Base-by-base conservation (phyloP, 2,797 vertebrate species). In the Rhinogobio ventralis region DNA sequence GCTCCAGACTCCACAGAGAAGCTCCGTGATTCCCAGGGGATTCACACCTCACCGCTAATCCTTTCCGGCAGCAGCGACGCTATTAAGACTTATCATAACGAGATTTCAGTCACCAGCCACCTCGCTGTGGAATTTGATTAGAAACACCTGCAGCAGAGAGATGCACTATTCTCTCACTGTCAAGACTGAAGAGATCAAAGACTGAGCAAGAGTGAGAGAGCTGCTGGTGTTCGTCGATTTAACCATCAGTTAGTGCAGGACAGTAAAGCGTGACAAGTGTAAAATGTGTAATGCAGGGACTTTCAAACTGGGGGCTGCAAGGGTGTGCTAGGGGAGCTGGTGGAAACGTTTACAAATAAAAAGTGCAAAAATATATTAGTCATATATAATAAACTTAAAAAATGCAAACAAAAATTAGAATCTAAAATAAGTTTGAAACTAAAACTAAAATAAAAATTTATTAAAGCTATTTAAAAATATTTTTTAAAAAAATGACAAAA, bases 31-130 rank as follows among this genome's bases (percentile, higher is more conserved):
- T 87, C 87, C 77, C 69, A n/a, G 75, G 74, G 86, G 85, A 86
- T 83, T 90, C 85, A 67, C 66, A 71, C 87, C 79, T 85, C 42
- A 1, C 8, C 57, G 69, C 74, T 89, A 90, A 90, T 89, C 88
- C 85, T 86, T 90, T 90, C 89, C 87, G 85, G 84, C 62, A 36
- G 83, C 62, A 17, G 36, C 62, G 69, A 66, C 69, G 57, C 81
- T 87, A 88, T 89, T 88, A 82, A 86, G 85, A 90, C 81, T 87
- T 85, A 88, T 86, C 71, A 81, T 89, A 87, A 86, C 51, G 64
- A 89, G 86, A 89, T 88, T 88, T 89, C 62, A 82, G 72, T 57
- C 49, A 64, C 72, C 73, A 71, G 85, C 74, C 84, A 73, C 81
- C 42, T 86, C 14, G 7, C 78, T 77, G 77, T 79, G 82, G 42